Conservation (phyloP, 2,113 vertebrate genomes). For the Regulus satrapa region DNA sequence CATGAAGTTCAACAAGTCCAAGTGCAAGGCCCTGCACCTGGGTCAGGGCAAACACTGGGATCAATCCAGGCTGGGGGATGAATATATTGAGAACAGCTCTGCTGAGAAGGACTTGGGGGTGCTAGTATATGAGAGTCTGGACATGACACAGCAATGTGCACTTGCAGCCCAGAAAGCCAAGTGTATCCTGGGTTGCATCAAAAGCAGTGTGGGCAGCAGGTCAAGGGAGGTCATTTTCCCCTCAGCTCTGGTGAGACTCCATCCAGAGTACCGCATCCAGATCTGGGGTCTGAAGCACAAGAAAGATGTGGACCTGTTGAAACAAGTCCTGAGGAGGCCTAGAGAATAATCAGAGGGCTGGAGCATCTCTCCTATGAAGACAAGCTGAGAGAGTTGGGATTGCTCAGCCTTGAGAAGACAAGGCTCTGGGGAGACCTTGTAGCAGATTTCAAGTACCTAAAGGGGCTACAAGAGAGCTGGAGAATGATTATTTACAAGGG, state of each 20-base stretch:
- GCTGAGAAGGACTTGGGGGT: neutral
- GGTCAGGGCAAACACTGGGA: neutral
- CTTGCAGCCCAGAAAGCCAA: neutral
- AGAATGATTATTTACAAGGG: neutral
- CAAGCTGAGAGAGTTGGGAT: neutral
- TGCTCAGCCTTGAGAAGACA: neutral
- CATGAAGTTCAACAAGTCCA: neutral
- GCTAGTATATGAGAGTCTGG: neutral
- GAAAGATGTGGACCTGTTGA: neutral
- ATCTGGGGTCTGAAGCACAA: neutral
- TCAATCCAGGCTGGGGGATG: neutral
- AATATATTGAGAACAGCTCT: neutral
- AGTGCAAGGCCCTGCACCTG: neutral
- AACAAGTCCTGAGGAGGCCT: neutral
- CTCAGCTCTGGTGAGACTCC: neutral
- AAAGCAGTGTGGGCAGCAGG: neutral
- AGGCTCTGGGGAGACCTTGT: neutral
- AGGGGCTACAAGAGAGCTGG: neutral
- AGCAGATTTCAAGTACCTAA: neutral
- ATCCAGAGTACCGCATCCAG: neutral
- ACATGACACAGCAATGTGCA: neutral
- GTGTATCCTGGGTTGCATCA: neutral
- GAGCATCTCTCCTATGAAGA: neutral
- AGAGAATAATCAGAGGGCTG: neutral
- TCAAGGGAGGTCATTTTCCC: neutral